phyloP scores from a whole-genome alignment of 1,140 invertebrate genomes.

The Eurosta solidaginis region DNA sequence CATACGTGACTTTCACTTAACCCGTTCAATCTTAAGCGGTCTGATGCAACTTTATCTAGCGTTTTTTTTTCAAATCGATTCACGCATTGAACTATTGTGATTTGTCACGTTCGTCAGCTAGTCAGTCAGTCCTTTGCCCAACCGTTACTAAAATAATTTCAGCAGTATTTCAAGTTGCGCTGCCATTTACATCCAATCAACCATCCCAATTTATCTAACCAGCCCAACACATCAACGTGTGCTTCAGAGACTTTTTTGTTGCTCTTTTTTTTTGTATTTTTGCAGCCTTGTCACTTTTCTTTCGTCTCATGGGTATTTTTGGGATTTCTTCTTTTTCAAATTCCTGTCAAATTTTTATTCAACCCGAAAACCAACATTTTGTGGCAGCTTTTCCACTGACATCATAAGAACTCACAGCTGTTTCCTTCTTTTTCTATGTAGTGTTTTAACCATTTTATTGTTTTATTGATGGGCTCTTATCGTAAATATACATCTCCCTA shows the following conservation, averaged over 20 bases:
- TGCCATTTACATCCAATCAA: background rate
- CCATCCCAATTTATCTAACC: background rate
- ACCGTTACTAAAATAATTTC: background rate
- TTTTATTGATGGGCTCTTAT: constrained; percentile 57
- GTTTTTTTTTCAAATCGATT: background rate
- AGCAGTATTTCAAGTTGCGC: background rate
- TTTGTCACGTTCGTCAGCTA: background rate
- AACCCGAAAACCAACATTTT: constrained; percentile 15
- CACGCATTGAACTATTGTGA: background rate
- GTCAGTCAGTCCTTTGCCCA: background rate
- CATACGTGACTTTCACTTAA: constrained; percentile 56
- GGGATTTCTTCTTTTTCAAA: background rate
- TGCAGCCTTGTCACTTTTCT: constrained; percentile 5
- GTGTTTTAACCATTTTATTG: constrained; percentile 56
- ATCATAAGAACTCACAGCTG: constrained; percentile 11
- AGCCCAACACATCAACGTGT: background rate
- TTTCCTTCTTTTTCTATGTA: constrained; percentile 17
- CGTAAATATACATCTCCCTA: constrained; percentile 47
- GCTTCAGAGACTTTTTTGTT: background rate
- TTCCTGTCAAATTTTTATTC: background rate
- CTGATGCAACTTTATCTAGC: background rate
- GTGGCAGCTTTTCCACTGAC: background rate
- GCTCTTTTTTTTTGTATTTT: background rate
- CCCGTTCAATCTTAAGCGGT: constrained; percentile 40
- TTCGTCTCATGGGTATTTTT: constrained; percentile 21